Percentiles rank a stretch among this genome's conserved stretches.
These are phyloP conservation scores for Pseudomyrmex cubaensis DNA, from an alignment of 1,140 invertebrate genomes.

Conservation along the genomic window DNA sequence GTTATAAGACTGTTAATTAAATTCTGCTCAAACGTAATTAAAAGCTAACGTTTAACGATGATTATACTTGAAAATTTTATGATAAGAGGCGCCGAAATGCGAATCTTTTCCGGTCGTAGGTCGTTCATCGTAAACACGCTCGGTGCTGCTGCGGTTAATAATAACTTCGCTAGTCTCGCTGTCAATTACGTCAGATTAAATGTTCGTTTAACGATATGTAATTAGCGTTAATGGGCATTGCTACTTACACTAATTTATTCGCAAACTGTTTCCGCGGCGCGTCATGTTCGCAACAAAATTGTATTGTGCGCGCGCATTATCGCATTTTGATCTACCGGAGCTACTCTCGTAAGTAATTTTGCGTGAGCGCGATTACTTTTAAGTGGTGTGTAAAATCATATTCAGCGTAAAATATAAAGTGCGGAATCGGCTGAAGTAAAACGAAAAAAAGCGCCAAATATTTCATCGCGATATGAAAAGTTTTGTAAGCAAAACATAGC, in stretches of 20 bases:
- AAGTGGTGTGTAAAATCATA: conserved; percentile 19
- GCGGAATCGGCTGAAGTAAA: background rate
- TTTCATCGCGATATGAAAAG: background rate
- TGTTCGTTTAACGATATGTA: conserved; percentile 18
- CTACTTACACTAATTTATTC: conserved; percentile 56
- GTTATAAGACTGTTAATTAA: conserved; percentile 40
- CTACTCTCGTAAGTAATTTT: conserved; percentile 48
- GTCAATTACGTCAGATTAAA: conserved; percentile 38
- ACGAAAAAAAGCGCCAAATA: background rate
- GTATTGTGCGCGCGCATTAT: conserved; percentile 10
- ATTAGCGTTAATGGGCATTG: conserved; percentile 26
- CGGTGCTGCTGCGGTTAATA: too few species aligned
- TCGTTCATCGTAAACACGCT: background rate
- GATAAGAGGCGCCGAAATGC: background rate
- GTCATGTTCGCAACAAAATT: conserved; percentile 38
- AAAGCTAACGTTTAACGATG: conserved; percentile 2
- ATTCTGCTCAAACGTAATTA: conserved; percentile 25
- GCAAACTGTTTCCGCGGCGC: conserved; percentile 25
- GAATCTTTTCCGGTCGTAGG: background rate
- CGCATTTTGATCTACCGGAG: conserved; percentile 16
- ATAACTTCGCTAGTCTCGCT: conserved; percentile 3
- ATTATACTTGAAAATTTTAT: conserved; percentile 9
- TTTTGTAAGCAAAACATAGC: background rate
- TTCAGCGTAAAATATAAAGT: conserved; percentile 7
- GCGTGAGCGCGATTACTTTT: conserved; percentile 4